Evolutionary conservation across 2,113 vertebrate species (phyloP), one percentile per base, ranked within the genome.

Genomic region (human (Homo sapiens)): DNA sequence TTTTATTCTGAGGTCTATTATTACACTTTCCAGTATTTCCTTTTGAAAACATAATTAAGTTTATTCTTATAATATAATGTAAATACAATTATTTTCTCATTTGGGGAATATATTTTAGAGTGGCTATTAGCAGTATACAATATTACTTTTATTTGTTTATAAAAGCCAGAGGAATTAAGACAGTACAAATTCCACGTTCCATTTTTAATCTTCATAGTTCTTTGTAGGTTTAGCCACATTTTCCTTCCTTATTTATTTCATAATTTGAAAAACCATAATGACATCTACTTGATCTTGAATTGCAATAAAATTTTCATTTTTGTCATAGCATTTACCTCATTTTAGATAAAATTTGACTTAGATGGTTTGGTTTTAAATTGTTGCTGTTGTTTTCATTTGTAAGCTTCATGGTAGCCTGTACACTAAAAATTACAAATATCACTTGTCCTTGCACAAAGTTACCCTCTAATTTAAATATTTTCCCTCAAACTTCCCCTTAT

Each of bases 71-170:
- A 38, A 45, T 80, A 40, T 38, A 88, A 90, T 73, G n/a, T 86
- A 97, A 94, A 84, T 38, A 78, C 13, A 91, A 97, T 89, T 89
- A 72, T 79, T 94, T 97, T 87, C 68, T 93, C 75, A 91, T 93
- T 79, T 96, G 25, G 12, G 7, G 16, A 93, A 79, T 89, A 72
- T 23, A 61, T 82, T 95, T 95, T 79, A 73, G 22, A 80, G 25
- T 94, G 90, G 55, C 82, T 90, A 70, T 48, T 84, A 94, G 17
- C 25, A 85, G 40, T 50, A 72, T n/a, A 57, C 4, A 66, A 57
- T 64, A 70, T 55, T 75, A 30, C 18, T 92, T 93, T 75, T n/a
- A 80, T 73, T n/a, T 89, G 68, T 76, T 97, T 45, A 72, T 78
- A 91, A 94, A 82, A 81, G 5, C 18, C 70, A 59, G 84, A 57